Percentiles rank a stretch among this genome's conserved stretches.
phyloP scores from a whole-genome alignment of 2,888 invertebrate species.

The Drosophila falleni region DNA sequence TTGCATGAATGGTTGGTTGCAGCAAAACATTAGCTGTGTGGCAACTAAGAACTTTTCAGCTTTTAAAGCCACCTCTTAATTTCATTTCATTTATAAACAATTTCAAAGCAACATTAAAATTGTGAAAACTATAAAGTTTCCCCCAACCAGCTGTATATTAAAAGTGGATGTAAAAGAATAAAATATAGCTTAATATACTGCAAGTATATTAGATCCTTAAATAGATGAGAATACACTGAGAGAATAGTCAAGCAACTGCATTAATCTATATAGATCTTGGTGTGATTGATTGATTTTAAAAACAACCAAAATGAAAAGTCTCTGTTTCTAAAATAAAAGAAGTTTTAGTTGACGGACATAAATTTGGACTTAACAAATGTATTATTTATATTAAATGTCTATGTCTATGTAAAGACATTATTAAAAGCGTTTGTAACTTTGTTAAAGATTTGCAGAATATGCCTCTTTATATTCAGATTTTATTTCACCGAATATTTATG shows the following conservation, averaged over 20 bases:
- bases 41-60: neutral
- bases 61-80: slow-evolving; percentile 11
- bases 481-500: too few relatives aligned
- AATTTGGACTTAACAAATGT: too few relatives aligned
- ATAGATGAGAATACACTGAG: neutral
- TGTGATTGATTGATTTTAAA: neutral
- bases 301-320: neutral
- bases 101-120: neutral
- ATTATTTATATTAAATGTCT: too few relatives aligned
- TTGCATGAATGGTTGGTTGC: slow-evolving; percentile 37
- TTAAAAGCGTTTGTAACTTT: too few relatives aligned
- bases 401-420: too few relatives aligned
- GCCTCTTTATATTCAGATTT: too few relatives aligned
- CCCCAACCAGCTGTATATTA: neutral
- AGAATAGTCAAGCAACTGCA: too few relatives aligned
- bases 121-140: neutral
- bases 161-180: neutral
- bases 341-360: too few relatives aligned
- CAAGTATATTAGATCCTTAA: neutral
- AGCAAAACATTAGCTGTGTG: neutral
- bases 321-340: too few relatives aligned
- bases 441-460: too few relatives aligned
- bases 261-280: too few relatives aligned
- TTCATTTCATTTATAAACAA: slow-evolving; percentile 10
- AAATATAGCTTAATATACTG: too few relatives aligned